Conservation (phyloP, 2,797 vertebrate genomes). For the Sebastes taczanowskii region DNA sequence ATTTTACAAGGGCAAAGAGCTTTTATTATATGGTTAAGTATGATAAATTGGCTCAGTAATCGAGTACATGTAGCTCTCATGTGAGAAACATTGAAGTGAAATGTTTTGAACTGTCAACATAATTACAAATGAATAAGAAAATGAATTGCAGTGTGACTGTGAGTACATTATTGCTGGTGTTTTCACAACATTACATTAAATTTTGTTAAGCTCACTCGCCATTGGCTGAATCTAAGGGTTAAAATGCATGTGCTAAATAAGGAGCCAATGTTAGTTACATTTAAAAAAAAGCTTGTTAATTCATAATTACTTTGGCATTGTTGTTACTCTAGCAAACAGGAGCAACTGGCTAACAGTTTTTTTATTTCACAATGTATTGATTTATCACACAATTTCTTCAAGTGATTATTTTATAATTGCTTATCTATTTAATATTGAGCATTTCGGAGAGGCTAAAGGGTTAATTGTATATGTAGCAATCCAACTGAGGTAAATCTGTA, state of each 20-base stretch:
- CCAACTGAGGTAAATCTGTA: conserved; percentile 47
- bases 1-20: neutral
- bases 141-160: neutral
- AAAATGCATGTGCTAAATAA: neutral
- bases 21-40: neutral
- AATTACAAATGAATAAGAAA: neutral
- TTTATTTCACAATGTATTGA: neutral
- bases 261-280: neutral
- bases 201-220: neutral
- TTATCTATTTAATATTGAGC: neutral
- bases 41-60: conserved; percentile 11
- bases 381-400: neutral
- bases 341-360: neutral
- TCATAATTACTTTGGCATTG: neutral
- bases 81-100: neutral
- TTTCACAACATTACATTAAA: neutral
- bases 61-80: neutral
- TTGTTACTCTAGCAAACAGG: neutral
- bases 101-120: neutral
- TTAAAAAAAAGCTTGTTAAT: neutral
- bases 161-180: neutral
- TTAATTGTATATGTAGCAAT: conserved; percentile 39
- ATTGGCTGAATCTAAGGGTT: neutral
- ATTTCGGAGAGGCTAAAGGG: conserved; percentile 29
- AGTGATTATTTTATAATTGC: neutral